Evolutionary conservation across 2,797 vertebrate genomes (phyloP).

Genomic region (Danio kyathit): DNA sequence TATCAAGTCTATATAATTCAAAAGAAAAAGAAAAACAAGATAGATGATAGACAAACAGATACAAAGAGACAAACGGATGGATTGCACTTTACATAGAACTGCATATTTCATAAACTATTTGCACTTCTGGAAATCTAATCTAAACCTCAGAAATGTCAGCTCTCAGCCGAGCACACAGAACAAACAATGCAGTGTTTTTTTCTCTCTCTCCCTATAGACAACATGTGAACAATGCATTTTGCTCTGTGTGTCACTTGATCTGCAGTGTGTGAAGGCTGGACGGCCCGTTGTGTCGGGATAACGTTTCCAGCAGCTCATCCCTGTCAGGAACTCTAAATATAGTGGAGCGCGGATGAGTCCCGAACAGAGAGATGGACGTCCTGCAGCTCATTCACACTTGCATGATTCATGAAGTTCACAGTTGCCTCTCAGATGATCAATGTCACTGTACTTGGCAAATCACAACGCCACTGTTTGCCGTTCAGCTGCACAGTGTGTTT

Average conservation of each 20-base stretch:
- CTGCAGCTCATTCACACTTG: slow-evolving; percentile 33
- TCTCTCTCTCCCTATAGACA: not conserved
- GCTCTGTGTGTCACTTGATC: slow-evolving; percentile 51
- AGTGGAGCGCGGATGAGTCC: slow-evolving; percentile 42
- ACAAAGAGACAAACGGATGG: too few species aligned
- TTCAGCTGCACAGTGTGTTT: slow-evolving; percentile 23
- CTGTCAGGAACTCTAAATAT: slow-evolving; percentile 60
- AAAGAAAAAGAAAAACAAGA: too few species aligned
- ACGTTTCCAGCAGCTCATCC: slow-evolving; percentile 48
- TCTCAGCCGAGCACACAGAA: not conserved
- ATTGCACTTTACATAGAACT: too few species aligned
- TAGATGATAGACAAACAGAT: too few species aligned
- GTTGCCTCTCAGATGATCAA: slow-evolving; percentile 33
- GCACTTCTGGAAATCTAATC: not conserved
- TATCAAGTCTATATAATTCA: not conserved
- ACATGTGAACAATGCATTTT: slow-evolving; percentile 57
- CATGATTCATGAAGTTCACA: slow-evolving; percentile 46
- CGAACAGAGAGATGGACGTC: slow-evolving; percentile 34
- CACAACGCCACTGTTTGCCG: slow-evolving; percentile 15
- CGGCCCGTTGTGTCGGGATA: slow-evolving; percentile 50
- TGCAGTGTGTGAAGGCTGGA: slow-evolving; percentile 56
- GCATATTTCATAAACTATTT: not conserved
- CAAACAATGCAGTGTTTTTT: not conserved
- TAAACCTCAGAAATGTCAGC: not conserved
- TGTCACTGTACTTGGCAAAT: slow-evolving; percentile 38